Percentiles rank a stretch among this genome's conserved stretches.
Conservation (phyloP, 2,797 vertebrate genomes). For the Apogon hyalosoma region DNA sequence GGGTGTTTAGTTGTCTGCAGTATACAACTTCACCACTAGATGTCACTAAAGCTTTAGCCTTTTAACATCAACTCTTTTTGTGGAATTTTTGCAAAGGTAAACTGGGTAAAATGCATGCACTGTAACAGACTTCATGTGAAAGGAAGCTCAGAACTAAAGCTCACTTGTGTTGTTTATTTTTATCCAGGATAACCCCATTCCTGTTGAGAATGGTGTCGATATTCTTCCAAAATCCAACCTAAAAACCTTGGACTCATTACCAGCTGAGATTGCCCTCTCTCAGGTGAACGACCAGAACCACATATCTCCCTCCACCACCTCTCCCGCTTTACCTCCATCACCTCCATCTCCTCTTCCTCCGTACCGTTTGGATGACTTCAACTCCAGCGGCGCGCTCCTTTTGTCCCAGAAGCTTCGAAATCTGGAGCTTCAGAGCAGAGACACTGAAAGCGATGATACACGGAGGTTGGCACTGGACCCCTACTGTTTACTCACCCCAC, state of each 20-base stretch:
- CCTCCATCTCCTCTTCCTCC: conserved; percentile 38
- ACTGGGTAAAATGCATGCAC: too few relatives aligned
- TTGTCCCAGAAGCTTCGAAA: conserved; percentile 75
- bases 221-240: conserved; percentile 45
- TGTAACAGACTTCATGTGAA: too few relatives aligned
- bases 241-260: conserved; percentile 32
- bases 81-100: too few relatives aligned
- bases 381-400: conserved; percentile 58
- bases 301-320: neutral
- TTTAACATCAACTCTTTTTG: too few relatives aligned
- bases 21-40: too few relatives aligned
- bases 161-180: conserved; percentile 3
- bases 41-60: too few relatives aligned
- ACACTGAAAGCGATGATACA: conserved; percentile 20
- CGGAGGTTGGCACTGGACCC: conserved; percentile 63
- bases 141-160: too few relatives aligned
- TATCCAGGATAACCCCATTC: conserved; percentile 24
- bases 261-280: conserved; percentile 22
- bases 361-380: conserved; percentile 47
- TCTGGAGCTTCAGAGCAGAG: conserved; percentile 73
- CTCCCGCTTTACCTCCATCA: conserved; percentile 18
- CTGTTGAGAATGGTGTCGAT: conserved; percentile 42
- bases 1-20: too few relatives aligned
- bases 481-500: conserved; percentile 80
- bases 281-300: conserved; percentile 3